Conservation (phyloP, 2,888 invertebrate species). For the Heliconius cydno region DNA sequence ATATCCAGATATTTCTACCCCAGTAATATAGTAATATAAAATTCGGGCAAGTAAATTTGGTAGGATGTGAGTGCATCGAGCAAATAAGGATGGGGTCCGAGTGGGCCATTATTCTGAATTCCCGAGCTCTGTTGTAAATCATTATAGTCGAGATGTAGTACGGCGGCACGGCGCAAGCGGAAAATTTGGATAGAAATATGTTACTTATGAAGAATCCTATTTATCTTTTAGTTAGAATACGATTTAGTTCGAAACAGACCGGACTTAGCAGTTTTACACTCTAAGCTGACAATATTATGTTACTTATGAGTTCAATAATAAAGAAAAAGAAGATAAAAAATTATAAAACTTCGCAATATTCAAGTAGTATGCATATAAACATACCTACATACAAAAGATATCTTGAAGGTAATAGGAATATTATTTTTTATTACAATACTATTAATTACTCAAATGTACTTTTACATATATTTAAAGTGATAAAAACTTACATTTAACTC, state of each 20-base stretch:
- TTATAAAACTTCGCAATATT: too few relatives aligned
- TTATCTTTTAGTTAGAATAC: background rate
- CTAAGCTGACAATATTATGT: too few relatives aligned
- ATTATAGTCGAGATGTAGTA: slow-evolving; percentile 50
- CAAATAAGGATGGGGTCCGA: slow-evolving; percentile 51
- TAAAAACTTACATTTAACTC: slow-evolving; percentile 92
- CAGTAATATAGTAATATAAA: slow-evolving; percentile 25
- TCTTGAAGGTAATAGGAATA: too few relatives aligned
- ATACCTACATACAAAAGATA: too few relatives aligned
- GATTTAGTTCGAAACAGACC: too few relatives aligned
- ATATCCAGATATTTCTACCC: background rate
- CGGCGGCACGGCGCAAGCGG: slow-evolving; percentile 40
- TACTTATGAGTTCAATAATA: too few relatives aligned
- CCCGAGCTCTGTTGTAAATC: slow-evolving; percentile 50
- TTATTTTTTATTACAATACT: too few relatives aligned
- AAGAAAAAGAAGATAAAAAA: too few relatives aligned
- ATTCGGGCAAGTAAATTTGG: slow-evolving; percentile 45
- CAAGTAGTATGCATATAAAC: too few relatives aligned
- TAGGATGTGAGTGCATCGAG: slow-evolving; percentile 49
- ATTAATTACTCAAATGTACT: background rate
- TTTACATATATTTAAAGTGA: background rate
- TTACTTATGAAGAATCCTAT: slow-evolving; percentile 22
- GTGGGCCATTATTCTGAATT: slow-evolving; percentile 45
- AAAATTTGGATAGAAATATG: slow-evolving; percentile 42
- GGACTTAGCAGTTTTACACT: too few relatives aligned